Evolutionary conservation across 2,797 vertebrate genomes (phyloP), one percentile per base, ranked within the genome.

Genomic region (Staurois parvus): DNA sequence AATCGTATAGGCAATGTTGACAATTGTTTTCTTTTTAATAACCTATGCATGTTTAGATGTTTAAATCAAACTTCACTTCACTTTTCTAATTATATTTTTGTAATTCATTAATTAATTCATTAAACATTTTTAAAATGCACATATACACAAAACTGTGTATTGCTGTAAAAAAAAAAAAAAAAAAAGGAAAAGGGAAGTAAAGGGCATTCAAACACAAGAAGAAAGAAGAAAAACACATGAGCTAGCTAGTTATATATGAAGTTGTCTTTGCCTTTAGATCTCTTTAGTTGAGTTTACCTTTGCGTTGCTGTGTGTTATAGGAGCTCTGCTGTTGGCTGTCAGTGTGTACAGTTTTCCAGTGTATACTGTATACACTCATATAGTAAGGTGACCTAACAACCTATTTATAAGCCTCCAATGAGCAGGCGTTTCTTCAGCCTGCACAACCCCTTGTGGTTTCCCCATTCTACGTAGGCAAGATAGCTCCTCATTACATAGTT

Each of bases 401-500:
- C 70, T 80, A 85, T 81, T 52, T 69, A 74, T 79, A 81, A 19
- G 21, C 72, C 34, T 56, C 76, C 59, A 85, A 85, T 74, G 3
- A 32, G 45, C 68, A 74, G 52, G n/a, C 72, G 73, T 9, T 13
- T 17, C 7, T 1, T 1, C 42, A 3, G 9, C 34, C 21, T 28
- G 28, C 69, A n/a, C 72, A 15, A 30, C 84, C 84, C 40, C 32
- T 64, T 68, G 29, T 64, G 68, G 34, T 79, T 79, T 70, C 42
- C 84, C 59, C 28, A 21, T 32, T 29, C 12, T 79, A 32, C 59
- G 62, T 52, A 66, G 77, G 68, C 56, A 59, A 62, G 29, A 48
- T 3, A 24, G 1, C 26, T 24, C 48, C 37, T 37, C 37, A 67
- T 0, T 66, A 42, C 9, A 34, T 2, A 40, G 34, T 29, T n/a